Conservation (phyloP, 1,140 invertebrate species). For the Drosophila nebulosa region DNA sequence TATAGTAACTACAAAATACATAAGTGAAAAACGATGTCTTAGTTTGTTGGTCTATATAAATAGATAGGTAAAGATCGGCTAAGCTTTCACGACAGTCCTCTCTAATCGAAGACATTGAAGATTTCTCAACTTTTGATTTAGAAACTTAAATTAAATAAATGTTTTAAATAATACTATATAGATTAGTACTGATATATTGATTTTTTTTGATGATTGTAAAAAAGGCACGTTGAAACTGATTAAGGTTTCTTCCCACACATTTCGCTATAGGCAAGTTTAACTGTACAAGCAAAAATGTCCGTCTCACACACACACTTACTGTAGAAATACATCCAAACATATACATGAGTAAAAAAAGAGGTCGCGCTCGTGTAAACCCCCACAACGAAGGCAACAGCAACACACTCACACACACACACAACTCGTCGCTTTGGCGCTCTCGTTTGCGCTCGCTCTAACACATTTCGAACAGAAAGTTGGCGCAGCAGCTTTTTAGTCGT, state of each 20-base stretch:
- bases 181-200: too few species aligned
- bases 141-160: too few species aligned
- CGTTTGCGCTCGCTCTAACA: slow-evolving; percentile 75
- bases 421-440: slow-evolving; percentile 57
- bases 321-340: background rate
- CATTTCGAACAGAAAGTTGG: slow-evolving; percentile 57
- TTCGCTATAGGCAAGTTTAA: slow-evolving; percentile 43
- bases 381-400: slow-evolving; percentile 37
- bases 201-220: too few species aligned
- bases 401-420: slow-evolving; percentile 31
- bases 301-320: background rate
- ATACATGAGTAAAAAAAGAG: slow-evolving; percentile 59
- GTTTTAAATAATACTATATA: too few species aligned
- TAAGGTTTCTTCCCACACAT: background rate
- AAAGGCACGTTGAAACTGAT: too few species aligned
- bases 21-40: too few species aligned
- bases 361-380: slow-evolving; percentile 76
- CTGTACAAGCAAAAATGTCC: slow-evolving; percentile 53
- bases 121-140: too few species aligned
- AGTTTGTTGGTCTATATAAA: too few species aligned
- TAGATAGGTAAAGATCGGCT: too few species aligned
- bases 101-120: too few species aligned
- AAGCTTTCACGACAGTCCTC: too few species aligned
- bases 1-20: too few species aligned
- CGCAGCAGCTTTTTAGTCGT: slow-evolving; percentile 51